Percentiles rank a stretch among this genome's conserved stretches.
These are phyloP conservation scores for Irena cyanogastra DNA, from an alignment of 2,113 vertebrate species.

Conservation along the genomic window DNA sequence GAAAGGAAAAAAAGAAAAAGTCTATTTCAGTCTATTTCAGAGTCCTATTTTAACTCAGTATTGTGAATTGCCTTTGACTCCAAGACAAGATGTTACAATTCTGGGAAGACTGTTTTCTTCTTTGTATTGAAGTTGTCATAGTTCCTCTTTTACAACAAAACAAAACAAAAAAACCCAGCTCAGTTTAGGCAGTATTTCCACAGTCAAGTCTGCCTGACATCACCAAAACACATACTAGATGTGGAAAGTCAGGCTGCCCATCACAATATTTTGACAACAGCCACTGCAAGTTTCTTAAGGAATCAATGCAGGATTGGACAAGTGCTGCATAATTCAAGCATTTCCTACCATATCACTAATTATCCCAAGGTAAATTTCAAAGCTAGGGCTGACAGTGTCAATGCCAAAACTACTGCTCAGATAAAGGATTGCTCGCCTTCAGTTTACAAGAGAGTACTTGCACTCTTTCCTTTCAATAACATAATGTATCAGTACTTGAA, in stretches of 20 bases:
- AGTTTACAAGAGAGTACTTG: not conserved
- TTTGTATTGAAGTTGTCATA: not conserved
- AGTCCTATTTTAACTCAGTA: not conserved
- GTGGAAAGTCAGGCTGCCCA: not conserved
- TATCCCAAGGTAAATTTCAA: not conserved
- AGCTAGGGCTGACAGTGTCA: not conserved
- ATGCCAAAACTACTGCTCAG: not conserved
- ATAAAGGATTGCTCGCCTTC: not conserved
- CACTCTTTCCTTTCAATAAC: not conserved
- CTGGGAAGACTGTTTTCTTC: not conserved
- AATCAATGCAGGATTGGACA: not conserved
- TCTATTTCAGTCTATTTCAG: not conserved
- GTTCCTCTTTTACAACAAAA: not conserved
- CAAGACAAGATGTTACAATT: not conserved
- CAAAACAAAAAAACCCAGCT: not conserved
- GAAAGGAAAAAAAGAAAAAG: too few relatives aligned
- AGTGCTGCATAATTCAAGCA: not conserved
- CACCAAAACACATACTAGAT: not conserved
- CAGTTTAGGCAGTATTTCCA: not conserved
- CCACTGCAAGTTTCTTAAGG: not conserved
- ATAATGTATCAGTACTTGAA: not conserved
- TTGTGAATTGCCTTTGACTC: not conserved
- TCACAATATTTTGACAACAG: not conserved
- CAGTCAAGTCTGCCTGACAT: not conserved
- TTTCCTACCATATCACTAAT: not conserved